Percentiles rank a stretch among this genome's conserved stretches.
Conservation (phyloP, 2,888 invertebrate genomes). For the Caenorhabditis doughertyi region DNA sequence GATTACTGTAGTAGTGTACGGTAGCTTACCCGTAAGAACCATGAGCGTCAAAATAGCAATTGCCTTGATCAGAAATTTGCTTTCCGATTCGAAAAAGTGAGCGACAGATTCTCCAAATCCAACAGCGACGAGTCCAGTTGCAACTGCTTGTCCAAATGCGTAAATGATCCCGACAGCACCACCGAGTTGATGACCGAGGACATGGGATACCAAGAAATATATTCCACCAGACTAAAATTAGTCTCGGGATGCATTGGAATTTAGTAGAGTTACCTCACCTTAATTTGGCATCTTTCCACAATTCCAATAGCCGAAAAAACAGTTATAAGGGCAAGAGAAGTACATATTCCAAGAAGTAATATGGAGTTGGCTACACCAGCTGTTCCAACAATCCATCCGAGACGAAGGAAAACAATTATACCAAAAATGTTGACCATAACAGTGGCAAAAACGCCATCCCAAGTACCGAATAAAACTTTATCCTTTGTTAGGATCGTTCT, state of each 20-base stretch:
- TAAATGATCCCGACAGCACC: slow-evolving; percentile 94
- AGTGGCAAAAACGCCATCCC: slow-evolving; percentile 98
- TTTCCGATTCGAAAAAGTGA: slow-evolving; percentile 88
- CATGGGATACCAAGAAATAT: slow-evolving; percentile 95
- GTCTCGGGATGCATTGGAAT: slow-evolving; percentile 90
- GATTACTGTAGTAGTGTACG: no score
- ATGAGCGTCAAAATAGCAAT: slow-evolving; percentile 93
- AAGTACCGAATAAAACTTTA: slow-evolving; percentile 95
- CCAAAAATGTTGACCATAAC: slow-evolving; percentile 98
- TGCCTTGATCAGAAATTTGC: slow-evolving; percentile 89
- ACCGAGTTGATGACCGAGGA: slow-evolving; percentile 94
- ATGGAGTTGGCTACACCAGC: slow-evolving; percentile 85
- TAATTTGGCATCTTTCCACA: slow-evolving; percentile 87
- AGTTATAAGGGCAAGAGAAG: slow-evolving; percentile 92
- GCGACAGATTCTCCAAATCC: slow-evolving; percentile 98
- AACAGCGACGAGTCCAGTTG: slow-evolving; percentile 95
- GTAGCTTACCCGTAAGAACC: slow-evolving; percentile 85
- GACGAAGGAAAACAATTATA: slow-evolving; percentile 95
- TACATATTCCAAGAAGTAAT: slow-evolving; percentile 85
- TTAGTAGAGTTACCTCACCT: slow-evolving; percentile 29
- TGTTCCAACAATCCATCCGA: slow-evolving; percentile 94
- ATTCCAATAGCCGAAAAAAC: slow-evolving; percentile 96
- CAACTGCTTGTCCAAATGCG: slow-evolving; percentile 97
- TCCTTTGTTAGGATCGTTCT: slow-evolving; percentile 94
- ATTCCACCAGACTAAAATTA: slow-evolving; percentile 97